A percentile compares a stretch with the other conserved stretches of the same genome.
Conservation (phyloP, 2,888 invertebrate genomes). For the Thalpophila matura region DNA sequence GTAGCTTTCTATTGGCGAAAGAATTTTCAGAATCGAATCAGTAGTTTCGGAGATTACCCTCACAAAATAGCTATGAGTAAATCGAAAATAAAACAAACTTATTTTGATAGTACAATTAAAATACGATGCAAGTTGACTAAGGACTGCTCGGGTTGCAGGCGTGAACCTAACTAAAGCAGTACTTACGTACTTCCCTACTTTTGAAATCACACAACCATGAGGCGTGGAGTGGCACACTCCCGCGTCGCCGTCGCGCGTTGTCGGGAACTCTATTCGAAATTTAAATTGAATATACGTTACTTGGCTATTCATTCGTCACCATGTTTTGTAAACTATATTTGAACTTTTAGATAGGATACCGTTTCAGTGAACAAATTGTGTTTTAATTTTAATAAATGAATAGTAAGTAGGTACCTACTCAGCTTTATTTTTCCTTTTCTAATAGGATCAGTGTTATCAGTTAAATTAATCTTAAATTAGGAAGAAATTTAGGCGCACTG, state of each 20-base stretch:
- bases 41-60: too few relatives aligned
- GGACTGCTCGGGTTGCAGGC: conserved; percentile 21
- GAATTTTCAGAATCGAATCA: too few relatives aligned
- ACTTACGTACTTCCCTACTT: conserved; percentile 48
- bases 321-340: conserved; percentile 27
- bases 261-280: conserved; percentile 34
- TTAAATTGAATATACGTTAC: conserved; percentile 52
- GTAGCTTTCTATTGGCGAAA: too few relatives aligned
- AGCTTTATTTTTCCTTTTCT: too few relatives aligned
- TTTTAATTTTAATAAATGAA: background rate
- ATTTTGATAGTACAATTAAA: conserved; percentile 27
- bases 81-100: conserved; percentile 8
- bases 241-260: conserved; percentile 9
- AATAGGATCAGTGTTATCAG: too few relatives aligned
- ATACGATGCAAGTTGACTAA: conserved; percentile 17
- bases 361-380: background rate
- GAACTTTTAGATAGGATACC: conserved; percentile 8
- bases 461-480: too few relatives aligned
- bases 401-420: too few relatives aligned
- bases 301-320: conserved; percentile 41
- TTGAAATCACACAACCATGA: conserved; percentile 35
- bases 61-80: too few relatives aligned
- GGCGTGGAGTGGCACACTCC: conserved; percentile 39
- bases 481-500: too few relatives aligned
- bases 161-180: conserved; percentile 39